These are phyloP conservation scores for Agrilus biguttatus DNA, from an alignment of 2,888 invertebrate genomes.

Conservation along the genomic window DNA sequence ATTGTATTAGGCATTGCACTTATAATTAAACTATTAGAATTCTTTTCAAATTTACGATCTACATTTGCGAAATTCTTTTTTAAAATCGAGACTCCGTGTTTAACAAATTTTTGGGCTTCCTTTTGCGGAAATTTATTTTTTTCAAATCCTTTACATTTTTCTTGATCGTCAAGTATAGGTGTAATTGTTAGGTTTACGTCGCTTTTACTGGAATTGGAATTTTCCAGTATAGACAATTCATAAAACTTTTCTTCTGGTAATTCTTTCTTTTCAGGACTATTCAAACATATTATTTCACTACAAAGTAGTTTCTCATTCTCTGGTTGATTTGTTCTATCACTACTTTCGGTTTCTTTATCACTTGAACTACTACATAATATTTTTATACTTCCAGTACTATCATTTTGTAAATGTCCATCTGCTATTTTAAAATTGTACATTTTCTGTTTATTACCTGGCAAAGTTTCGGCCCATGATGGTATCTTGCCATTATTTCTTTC, in stretches of 20 bases:
- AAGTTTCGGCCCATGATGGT: conserved; percentile 17
- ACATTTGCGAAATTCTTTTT: conserved; percentile 20
- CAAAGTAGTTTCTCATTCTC: conserved; percentile 32
- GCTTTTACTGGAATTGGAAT: conserved; percentile 31
- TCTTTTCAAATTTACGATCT: conserved; percentile 13
- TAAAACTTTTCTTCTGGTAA: conserved; percentile 21
- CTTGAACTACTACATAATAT: conserved; percentile 20
- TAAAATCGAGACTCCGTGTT: conserved; percentile 31
- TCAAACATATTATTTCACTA: conserved; percentile 37
- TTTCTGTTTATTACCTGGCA: conserved; percentile 26
- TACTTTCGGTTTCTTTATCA: conserved; percentile 18
- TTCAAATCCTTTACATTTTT: conserved; percentile 25
- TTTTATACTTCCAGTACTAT: conserved; percentile 41
- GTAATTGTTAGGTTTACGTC: conserved; percentile 41
- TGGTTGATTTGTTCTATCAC: conserved; percentile 31
- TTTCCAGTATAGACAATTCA: conserved; percentile 26
- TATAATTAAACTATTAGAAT: conserved; percentile 12
- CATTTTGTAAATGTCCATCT: conserved; percentile 47
- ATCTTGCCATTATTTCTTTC: conserved; percentile 46
- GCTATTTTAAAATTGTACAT: conserved; percentile 54
- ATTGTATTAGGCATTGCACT: conserved; percentile 14
- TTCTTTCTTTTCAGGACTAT: conserved; percentile 15
- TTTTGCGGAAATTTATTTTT: conserved; percentile 26
- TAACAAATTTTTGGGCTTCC: conserved; percentile 26
- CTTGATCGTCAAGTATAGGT: conserved; percentile 34